Evolutionary conservation across 2,888 invertebrate species (phyloP).

Genomic region (Nemurella pictetii): DNA sequence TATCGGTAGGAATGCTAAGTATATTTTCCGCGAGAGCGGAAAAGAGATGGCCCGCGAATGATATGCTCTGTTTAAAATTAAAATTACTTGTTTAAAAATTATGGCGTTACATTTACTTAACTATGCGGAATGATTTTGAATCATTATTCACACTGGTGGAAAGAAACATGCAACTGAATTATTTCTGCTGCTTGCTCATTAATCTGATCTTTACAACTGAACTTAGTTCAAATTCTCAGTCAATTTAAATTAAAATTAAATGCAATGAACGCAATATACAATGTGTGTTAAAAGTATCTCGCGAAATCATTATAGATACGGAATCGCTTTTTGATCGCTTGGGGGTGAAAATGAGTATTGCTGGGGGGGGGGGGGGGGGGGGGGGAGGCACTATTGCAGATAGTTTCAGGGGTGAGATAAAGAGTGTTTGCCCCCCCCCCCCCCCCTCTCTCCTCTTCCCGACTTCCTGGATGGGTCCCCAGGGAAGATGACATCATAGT

Average conservation of each 20-base stretch:
- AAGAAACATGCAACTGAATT: too few species aligned
- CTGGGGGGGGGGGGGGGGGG: too few species aligned
- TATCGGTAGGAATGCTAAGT: not conserved
- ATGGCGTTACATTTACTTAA: not conserved
- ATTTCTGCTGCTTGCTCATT: too few species aligned
- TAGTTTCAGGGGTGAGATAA: not conserved
- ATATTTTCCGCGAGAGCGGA: not conserved
- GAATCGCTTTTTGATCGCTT: not conserved
- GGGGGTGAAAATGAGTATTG: not conserved
- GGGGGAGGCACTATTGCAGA: not conserved
- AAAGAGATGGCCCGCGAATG: not conserved
- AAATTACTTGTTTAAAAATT: not conserved
- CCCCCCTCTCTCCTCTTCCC: not conserved
- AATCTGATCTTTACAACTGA: too few species aligned
- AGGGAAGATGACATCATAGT: not conserved
- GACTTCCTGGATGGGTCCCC: not conserved
- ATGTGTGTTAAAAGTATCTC: not conserved
- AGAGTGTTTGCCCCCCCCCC: not conserved
- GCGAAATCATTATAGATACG: not conserved
- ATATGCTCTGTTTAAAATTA: not conserved
- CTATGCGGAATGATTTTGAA: not conserved
- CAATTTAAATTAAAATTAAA: not conserved
- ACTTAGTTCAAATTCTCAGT: not conserved
- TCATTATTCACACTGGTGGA: too few species aligned
- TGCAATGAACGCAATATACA: not conserved